phyloP scores from a whole-genome alignment of 2,113 vertebrate genomes.

The Corydoras maculifer region DNA sequence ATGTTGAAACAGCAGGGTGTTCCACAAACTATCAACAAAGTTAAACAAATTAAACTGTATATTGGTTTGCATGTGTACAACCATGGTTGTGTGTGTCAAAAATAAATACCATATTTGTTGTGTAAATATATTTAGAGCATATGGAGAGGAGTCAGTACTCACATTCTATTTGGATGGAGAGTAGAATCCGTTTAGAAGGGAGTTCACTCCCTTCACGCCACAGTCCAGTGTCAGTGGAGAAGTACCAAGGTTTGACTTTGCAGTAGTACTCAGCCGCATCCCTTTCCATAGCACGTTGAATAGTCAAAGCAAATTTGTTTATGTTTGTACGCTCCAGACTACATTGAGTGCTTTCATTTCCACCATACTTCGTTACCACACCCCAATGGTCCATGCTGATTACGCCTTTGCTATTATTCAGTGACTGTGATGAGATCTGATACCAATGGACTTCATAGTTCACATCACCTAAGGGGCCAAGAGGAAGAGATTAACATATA shows the following conservation, averaged over 20 bases:
- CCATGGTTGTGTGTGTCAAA: too few species aligned
- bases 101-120: too few species aligned
- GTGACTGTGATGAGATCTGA: conserved; percentile 62
- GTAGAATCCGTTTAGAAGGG: conserved; percentile 69
- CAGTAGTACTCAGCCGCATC: conserved; percentile 87
- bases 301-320: conserved; percentile 70
- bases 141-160: conserved; percentile 42
- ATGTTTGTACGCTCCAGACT: conserved; percentile 74
- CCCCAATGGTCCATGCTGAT: conserved; percentile 76
- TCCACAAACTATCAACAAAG: too few species aligned
- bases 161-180: conserved; percentile 84
- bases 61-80: too few species aligned
- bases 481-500: neutral
- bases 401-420: conserved; percentile 46
- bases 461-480: conserved; percentile 68
- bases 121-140: neutral
- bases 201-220: conserved; percentile 78
- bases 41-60: too few species aligned
- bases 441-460: conserved; percentile 87
- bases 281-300: conserved; percentile 74
- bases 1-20: too few species aligned
- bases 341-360: conserved; percentile 75
- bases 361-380: conserved; percentile 63
- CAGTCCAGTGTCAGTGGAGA: conserved; percentile 64
- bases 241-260: conserved; percentile 78